These are phyloP conservation scores for Myoxocephalus aenaeus DNA, from an alignment of 2,797 vertebrate species.

Conservation along the genomic window DNA sequence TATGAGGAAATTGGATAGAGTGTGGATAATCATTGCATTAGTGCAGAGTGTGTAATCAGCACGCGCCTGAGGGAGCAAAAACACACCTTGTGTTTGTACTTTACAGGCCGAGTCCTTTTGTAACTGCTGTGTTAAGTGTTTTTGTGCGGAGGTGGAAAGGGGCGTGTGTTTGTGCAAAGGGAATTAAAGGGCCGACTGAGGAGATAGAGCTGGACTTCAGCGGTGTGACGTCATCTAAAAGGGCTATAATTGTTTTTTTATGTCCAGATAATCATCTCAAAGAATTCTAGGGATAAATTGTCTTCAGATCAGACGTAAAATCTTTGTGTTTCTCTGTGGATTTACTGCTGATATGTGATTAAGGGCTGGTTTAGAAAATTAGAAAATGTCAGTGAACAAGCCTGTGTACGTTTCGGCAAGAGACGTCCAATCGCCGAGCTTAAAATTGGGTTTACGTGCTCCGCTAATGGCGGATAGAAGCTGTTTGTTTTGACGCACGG, in stretches of 20 bases:
- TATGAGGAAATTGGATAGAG: conserved; percentile 69
- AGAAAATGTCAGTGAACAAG: too few species aligned
- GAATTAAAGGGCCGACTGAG: conserved; percentile 32
- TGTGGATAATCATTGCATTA: conserved; percentile 72
- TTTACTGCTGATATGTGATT: background rate
- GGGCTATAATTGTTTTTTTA: conserved; percentile 8
- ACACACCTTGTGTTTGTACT: conserved; percentile 66
- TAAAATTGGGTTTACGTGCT: background rate
- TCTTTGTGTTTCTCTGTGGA: background rate
- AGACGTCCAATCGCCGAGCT: background rate
- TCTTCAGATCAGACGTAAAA: background rate
- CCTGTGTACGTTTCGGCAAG: too few species aligned
- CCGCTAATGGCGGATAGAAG: too few species aligned
- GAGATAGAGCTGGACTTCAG: conserved; percentile 23
- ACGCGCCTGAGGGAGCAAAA: conserved; percentile 55
- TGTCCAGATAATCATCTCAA: conserved; percentile 5
- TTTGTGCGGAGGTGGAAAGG: conserved; percentile 28
- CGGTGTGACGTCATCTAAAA: conserved; percentile 38
- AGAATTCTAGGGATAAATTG: background rate
- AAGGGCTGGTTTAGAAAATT: background rate
- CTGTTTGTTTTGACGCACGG: too few species aligned
- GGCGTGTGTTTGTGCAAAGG: conserved; percentile 32
- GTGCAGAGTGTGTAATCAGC: conserved; percentile 70
- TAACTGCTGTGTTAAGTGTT: conserved; percentile 54
- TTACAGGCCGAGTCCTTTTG: conserved; percentile 34